Percentiles rank a stretch among this genome's conserved stretches.
phyloP scores from a whole-genome alignment of 2,888 invertebrate species.

The Cepaea hortensis region DNA sequence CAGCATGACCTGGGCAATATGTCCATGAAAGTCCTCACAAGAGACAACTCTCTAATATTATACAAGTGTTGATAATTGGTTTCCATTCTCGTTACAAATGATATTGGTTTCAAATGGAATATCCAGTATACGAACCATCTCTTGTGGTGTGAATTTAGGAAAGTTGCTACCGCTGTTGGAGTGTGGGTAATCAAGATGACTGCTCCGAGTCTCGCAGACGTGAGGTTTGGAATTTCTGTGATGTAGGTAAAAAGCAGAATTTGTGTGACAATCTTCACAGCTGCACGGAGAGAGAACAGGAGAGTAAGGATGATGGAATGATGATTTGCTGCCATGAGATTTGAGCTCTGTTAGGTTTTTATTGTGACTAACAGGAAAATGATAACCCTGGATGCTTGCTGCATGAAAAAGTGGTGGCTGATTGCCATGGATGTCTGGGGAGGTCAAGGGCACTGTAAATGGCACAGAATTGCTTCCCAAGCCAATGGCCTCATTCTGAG shows the following conservation, averaged over 20 bases:
- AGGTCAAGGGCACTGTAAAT: constrained; percentile 20
- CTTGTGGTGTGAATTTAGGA: constrained; percentile 18
- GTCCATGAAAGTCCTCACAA: no score
- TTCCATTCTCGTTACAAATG: constrained; percentile 48
- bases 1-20: no score
- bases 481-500: constrained; percentile 21
- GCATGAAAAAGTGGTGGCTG: not conserved
- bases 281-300: not conserved
- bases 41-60: not conserved
- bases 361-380: not conserved
- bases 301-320: not conserved
- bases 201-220: not conserved
- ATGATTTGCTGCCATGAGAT: not conserved
- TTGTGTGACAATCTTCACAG: not conserved
- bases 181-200: not conserved
- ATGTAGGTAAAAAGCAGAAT: not conserved
- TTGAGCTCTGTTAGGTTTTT: not conserved
- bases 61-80: constrained; percentile 50
- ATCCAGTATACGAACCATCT: constrained; percentile 25
- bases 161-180: not conserved
- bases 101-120: constrained; percentile 49
- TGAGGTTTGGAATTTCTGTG: not conserved
- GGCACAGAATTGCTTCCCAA: constrained; percentile 13
- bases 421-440: not conserved
- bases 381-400: not conserved